Percentiles rank a stretch among this genome's conserved stretches.
Conservation (phyloP, 2,888 invertebrate genomes). For the Epistrophe grossulariae region DNA sequence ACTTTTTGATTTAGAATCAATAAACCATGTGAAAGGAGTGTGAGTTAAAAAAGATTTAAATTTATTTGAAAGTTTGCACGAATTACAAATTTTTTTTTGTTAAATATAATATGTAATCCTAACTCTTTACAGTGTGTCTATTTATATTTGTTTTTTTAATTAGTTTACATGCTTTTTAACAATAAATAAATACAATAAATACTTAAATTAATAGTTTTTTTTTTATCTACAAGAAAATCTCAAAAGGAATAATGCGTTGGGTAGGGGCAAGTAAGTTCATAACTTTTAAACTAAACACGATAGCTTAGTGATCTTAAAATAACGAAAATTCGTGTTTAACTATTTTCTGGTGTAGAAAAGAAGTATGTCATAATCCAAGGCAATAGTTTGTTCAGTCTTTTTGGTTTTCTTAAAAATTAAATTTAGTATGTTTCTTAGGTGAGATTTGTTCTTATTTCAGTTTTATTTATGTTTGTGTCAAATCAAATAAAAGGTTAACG, state of each 20-base stretch:
- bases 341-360: neutral
- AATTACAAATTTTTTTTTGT: conserved; percentile 24
- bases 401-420: conserved; percentile 32
- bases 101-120: conserved; percentile 70
- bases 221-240: neutral
- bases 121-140: conserved; percentile 44
- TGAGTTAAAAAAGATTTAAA: conserved; percentile 44
- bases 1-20: conserved; percentile 43
- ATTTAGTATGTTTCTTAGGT: conserved; percentile 26
- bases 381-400: conserved; percentile 29
- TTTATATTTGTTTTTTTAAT: conserved; percentile 10
- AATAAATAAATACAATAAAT: conserved; percentile 28
- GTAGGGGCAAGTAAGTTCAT: neutral
- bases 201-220: conserved; percentile 4
- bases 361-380: conserved; percentile 23
- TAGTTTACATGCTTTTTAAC: conserved; percentile 36
- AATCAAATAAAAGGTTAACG: conserved; percentile 1
- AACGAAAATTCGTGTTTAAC: neutral
- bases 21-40: conserved; percentile 51
- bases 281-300: neutral
- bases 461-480: conserved; percentile 7
- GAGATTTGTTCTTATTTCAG: conserved; percentile 35
- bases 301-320: neutral
- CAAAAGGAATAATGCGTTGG: conserved; percentile 22
- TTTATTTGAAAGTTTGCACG: conserved; percentile 48